Evolutionary conservation across 1,140 invertebrate species (phyloP).

Genomic region (Pseudachorutes palmiensis): DNA sequence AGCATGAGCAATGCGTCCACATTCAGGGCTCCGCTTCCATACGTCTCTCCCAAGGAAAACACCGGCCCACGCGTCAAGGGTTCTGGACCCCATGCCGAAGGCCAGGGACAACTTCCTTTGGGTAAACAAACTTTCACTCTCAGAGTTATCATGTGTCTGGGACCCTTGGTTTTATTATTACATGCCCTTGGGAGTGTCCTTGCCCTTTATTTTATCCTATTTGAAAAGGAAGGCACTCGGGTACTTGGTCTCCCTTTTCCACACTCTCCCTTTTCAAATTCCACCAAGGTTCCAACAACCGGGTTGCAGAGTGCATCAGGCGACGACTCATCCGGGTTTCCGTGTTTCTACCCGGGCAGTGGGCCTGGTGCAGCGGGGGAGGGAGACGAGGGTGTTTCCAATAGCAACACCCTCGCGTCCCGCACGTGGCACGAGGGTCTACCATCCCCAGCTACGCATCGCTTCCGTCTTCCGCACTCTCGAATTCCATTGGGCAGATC

Average conservation of each 20-base stretch:
- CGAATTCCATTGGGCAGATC: background rate
- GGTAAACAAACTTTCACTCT: background rate
- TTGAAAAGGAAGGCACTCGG: background rate
- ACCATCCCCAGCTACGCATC: background rate
- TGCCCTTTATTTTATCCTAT: background rate
- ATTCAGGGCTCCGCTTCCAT: constrained; percentile 1
- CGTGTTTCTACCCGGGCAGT: background rate
- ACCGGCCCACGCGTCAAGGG: background rate
- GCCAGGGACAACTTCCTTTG: background rate
- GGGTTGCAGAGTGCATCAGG: too few species aligned
- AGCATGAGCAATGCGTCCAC: background rate
- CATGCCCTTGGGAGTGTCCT: background rate
- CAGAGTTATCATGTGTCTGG: background rate
- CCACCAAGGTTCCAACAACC: too few species aligned
- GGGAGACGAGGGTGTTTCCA: background rate
- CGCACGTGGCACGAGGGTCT: background rate
- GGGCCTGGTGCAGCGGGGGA: too few species aligned
- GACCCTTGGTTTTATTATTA: background rate
- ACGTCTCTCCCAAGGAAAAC: background rate
- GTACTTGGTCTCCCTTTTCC: background rate
- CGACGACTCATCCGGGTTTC: background rate
- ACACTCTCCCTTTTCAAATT: too few species aligned
- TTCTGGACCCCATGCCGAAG: background rate
- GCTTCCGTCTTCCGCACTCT: background rate
- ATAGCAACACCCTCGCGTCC: constrained; percentile 2